Evolutionary conservation across 2,888 invertebrate genomes (phyloP).

Genomic region (Clivina fossor): DNA sequence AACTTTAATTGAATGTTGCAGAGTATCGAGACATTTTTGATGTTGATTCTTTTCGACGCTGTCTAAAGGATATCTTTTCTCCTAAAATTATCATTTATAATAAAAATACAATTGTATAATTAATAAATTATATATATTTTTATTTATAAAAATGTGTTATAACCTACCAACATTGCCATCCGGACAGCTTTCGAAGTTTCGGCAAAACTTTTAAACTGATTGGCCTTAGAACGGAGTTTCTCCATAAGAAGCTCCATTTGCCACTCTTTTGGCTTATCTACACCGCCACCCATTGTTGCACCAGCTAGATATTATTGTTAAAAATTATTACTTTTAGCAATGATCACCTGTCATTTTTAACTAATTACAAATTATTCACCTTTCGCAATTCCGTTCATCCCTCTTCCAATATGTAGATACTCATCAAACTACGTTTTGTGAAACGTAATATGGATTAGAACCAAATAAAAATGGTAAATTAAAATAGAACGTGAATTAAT

Average conservation of each 20-base stretch:
- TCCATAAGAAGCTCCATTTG: conserved; percentile 91
- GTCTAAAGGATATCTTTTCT: conserved; percentile 86
- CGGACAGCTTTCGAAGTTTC: conserved; percentile 88
- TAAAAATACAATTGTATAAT: conserved; percentile 14
- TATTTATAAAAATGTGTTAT: conserved; percentile 22
- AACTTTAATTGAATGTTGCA: conserved; percentile 93
- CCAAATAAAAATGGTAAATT: conserved; percentile 36
- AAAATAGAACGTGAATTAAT: conserved; percentile 38
- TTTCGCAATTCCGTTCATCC: conserved; percentile 29
- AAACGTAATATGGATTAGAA: conserved; percentile 16
- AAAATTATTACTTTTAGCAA: conserved; percentile 24
- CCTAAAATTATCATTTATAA: conserved; percentile 57
- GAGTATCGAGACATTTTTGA: conserved; percentile 86
- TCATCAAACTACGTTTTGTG: conserved; percentile 21
- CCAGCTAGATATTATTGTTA: conserved; percentile 19
- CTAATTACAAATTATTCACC: conserved; percentile 15
- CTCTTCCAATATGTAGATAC: conserved; percentile 14
- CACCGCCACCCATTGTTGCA: conserved; percentile 39
- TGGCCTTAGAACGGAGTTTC: conserved; percentile 80
- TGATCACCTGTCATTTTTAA: conserved; percentile 16
- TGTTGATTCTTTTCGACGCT: conserved; percentile 81
- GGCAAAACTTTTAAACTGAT: conserved; percentile 77
- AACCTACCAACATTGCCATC: conserved; percentile 78
- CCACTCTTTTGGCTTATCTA: conserved; percentile 69
- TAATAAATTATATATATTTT: conserved; percentile 3